These are phyloP conservation scores for Nephrocerus scutellatus DNA, from an alignment of 2,888 invertebrate genomes.

Conservation along the genomic window DNA sequence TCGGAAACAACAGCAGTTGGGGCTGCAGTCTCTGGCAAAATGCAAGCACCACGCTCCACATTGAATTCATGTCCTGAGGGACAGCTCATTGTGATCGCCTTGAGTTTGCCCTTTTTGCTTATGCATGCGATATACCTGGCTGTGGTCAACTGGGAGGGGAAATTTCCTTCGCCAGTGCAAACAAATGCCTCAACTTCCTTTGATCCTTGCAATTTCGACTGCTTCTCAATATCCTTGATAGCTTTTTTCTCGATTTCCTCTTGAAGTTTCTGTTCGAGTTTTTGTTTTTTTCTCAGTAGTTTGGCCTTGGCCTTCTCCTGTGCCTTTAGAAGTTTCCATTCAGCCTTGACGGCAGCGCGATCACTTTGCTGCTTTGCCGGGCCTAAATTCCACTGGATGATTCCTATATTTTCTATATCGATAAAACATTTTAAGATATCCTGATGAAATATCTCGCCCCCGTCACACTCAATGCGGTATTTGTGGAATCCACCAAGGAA, in stretches of 20 bases:
- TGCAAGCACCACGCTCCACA: no score
- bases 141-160: no score
- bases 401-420: background rate
- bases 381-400: background rate
- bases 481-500: constrained; percentile 19
- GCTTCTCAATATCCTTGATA: constrained; percentile 8
- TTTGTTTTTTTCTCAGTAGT: constrained; percentile 11
- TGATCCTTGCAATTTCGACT: background rate
- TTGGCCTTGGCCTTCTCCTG: constrained; percentile 10
- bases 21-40: no score
- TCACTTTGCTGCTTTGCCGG: constrained; percentile 10
- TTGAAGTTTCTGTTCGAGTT: constrained; percentile 13
- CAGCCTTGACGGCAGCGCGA: constrained; percentile 12
- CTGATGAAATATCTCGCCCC: constrained; percentile 11
- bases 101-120: no score
- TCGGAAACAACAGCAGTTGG: no score
- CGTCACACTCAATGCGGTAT: constrained; percentile 19
- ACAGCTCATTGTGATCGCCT: no score
- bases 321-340: constrained; percentile 12
- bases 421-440: constrained; percentile 12
- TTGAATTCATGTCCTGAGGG: no score
- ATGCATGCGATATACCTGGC: no score
- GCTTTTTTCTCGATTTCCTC: constrained; percentile 13
- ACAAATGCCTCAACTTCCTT: no score
- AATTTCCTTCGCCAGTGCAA: no score